Percentiles rank a stretch among this genome's conserved stretches.
These are phyloP conservation scores for Microctenopoma stevenorrisi DNA, from an alignment of 2,797 vertebrate genomes.

Conservation along the genomic window DNA sequence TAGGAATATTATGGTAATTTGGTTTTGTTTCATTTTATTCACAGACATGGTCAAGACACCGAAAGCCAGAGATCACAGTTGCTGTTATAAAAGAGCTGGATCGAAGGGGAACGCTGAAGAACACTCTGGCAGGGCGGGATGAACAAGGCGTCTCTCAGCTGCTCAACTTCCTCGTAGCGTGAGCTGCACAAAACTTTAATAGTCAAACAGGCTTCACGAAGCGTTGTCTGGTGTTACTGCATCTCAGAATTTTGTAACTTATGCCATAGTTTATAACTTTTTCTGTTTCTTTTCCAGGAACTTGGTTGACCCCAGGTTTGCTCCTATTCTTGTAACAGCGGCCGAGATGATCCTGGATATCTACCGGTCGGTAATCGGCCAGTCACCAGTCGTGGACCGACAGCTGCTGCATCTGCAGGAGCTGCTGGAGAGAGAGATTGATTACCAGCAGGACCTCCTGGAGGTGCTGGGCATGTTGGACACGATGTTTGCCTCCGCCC, in stretches of 20 bases:
- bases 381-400: constrained; percentile 90
- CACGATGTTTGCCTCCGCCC: constrained; percentile 91
- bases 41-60: constrained; percentile 79
- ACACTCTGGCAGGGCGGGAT: constrained; percentile 93
- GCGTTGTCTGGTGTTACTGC: not conserved
- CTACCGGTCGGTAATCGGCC: constrained; percentile 89
- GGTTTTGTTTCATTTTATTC: not conserved
- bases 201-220: not conserved
- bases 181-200: constrained; percentile 27
- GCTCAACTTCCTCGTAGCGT: constrained; percentile 93
- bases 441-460: constrained; percentile 91
- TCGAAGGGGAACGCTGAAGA: constrained; percentile 93
- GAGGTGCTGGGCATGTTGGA: constrained; percentile 98
- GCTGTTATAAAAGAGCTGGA: constrained; percentile 95
- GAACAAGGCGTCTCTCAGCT: constrained; percentile 87
- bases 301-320: constrained; percentile 89
- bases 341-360: constrained; percentile 93
- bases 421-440: constrained; percentile 89
- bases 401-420: constrained; percentile 91
- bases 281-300: constrained; percentile 78
- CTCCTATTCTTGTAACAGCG: constrained; percentile 86
- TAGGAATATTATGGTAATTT: too few relatives aligned
- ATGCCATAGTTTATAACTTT: not conserved
- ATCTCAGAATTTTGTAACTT: not conserved
- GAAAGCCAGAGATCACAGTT: constrained; percentile 90